Percentiles rank a stretch among this genome's conserved stretches.
Evolutionary conservation across 2,888 invertebrate species (phyloP).

Genomic region (Pelosia muscerda): DNA sequence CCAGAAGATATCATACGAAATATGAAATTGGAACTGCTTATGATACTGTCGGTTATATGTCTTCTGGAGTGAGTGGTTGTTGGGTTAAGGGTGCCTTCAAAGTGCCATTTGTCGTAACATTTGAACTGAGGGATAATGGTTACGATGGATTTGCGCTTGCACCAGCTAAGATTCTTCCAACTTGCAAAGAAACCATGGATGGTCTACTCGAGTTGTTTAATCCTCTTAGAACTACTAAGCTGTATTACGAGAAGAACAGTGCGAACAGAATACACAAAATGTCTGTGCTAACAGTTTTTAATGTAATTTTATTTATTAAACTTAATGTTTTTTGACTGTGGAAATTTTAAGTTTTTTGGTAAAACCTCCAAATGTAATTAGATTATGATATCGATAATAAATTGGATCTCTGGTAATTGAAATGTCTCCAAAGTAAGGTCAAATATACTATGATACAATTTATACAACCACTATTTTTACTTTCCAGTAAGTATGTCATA

Average conservation of each 20-base stretch:
- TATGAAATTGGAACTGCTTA: slow-evolving; percentile 69
- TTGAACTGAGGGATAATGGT: slow-evolving; percentile 89
- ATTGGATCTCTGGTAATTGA: neutral
- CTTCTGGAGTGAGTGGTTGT: slow-evolving; percentile 90
- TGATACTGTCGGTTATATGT: slow-evolving; percentile 76
- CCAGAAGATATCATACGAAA: slow-evolving; percentile 50
- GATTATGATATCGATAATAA: no score
- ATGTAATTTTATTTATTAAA: slow-evolving; percentile 46
- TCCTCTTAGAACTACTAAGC: slow-evolving; percentile 19
- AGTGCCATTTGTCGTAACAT: slow-evolving; percentile 89
- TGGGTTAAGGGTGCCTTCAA: slow-evolving; percentile 90
- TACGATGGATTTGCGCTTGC: slow-evolving; percentile 90
- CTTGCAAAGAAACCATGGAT: slow-evolving; percentile 88
- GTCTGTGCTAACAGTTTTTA: neutral
- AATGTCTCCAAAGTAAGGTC: neutral
- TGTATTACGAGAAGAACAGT: neutral
- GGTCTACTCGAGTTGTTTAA: slow-evolving; percentile 69
- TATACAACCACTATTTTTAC: neutral
- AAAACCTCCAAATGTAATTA: neutral
- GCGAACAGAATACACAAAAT: neutral
- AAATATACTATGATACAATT: neutral
- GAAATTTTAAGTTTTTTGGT: slow-evolving; percentile 40
- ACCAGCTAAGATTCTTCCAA: slow-evolving; percentile 87
- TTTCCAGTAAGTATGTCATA: no score
- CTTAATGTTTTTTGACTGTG: slow-evolving; percentile 59